Evolutionary conservation across 2,113 vertebrate genomes (phyloP).

Genomic region (Dasyprocta punctata): DNA sequence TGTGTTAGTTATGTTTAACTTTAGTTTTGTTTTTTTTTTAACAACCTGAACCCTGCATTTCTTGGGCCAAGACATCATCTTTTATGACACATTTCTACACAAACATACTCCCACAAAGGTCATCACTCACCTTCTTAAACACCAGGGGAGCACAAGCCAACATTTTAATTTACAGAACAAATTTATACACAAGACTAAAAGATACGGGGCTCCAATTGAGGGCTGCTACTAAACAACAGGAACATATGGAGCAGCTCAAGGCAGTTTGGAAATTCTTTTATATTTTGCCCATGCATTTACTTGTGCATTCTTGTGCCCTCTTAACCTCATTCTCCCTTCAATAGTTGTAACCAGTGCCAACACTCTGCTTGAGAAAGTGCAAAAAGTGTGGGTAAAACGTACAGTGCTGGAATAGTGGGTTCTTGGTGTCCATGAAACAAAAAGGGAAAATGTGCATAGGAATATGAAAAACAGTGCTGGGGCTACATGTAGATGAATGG

Average conservation of each 20-base stretch:
- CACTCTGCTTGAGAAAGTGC: not conserved
- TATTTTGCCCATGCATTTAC: slow-evolving; percentile 50
- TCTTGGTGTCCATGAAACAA: not conserved
- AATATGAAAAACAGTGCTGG: not conserved
- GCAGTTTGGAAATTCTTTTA: slow-evolving; percentile 71
- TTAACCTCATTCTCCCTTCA: slow-evolving; percentile 54
- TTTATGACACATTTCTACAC: slow-evolving; percentile 88
- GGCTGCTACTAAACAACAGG: slow-evolving; percentile 78
- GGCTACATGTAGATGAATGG: not conserved
- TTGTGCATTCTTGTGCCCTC: slow-evolving; percentile 53
- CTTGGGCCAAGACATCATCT: slow-evolving; percentile 86
- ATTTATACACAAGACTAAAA: slow-evolving; percentile 75
- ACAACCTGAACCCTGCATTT: slow-evolving; percentile 82
- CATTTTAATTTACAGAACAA: slow-evolving; percentile 72
- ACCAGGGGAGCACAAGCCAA: slow-evolving; percentile 69
- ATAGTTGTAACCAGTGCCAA: not conserved
- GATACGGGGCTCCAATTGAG: slow-evolving; percentile 37
- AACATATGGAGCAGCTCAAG: slow-evolving; percentile 86
- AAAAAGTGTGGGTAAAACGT: not conserved
- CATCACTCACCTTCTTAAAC: slow-evolving; percentile 88
- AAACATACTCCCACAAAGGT: slow-evolving; percentile 85
- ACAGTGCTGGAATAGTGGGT: not conserved
- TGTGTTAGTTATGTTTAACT: slow-evolving; percentile 86
- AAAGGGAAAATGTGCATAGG: not conserved
- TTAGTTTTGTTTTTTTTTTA: slow-evolving; percentile 84